Evolutionary conservation across 2,888 invertebrate genomes (phyloP).

Genomic region (Alloplasta piceator): DNA sequence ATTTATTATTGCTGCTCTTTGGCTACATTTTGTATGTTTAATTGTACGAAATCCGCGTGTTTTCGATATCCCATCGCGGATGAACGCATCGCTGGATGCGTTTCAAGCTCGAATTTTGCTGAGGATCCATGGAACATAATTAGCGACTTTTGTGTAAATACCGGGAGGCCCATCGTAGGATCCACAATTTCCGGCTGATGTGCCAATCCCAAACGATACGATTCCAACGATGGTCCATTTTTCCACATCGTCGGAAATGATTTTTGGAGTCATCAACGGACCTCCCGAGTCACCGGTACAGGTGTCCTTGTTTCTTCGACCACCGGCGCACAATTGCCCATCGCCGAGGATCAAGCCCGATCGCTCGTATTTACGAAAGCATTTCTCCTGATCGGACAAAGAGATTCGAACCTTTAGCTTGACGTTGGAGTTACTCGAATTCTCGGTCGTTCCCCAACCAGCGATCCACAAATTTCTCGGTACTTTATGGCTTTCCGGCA

Average conservation of each 20-base stretch:
- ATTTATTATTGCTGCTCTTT: too few relatives aligned
- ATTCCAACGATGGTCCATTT: constrained; percentile 85
- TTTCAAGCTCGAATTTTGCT: constrained; percentile 74
- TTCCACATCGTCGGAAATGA: constrained; percentile 68
- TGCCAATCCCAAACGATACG: constrained; percentile 85
- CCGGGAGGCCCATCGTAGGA: constrained; percentile 85
- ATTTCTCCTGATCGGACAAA: constrained; percentile 83
- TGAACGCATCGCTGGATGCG: neutral
- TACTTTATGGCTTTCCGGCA: constrained; percentile 83
- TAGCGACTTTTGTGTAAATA: constrained; percentile 86
- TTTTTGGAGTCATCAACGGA: constrained; percentile 86
- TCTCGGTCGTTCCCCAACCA: constrained; percentile 88
- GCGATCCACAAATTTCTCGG: constrained; percentile 84
- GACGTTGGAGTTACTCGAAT: constrained; percentile 83
- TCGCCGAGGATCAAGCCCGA: constrained; percentile 83
- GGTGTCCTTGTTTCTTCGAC: constrained; percentile 88
- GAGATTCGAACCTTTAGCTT: constrained; percentile 85
- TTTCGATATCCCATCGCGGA: too few relatives aligned
- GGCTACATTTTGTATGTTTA: too few relatives aligned
- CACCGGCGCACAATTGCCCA: constrained; percentile 89
- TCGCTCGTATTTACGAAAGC: constrained; percentile 84
- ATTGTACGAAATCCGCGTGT: too few relatives aligned
- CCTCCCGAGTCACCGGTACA: constrained; percentile 92
- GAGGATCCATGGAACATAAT: constrained; percentile 86
- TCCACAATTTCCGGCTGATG: constrained; percentile 83